phyloP scores from a whole-genome alignment of 2,888 invertebrate genomes.

The Drosophila multiciliata region DNA sequence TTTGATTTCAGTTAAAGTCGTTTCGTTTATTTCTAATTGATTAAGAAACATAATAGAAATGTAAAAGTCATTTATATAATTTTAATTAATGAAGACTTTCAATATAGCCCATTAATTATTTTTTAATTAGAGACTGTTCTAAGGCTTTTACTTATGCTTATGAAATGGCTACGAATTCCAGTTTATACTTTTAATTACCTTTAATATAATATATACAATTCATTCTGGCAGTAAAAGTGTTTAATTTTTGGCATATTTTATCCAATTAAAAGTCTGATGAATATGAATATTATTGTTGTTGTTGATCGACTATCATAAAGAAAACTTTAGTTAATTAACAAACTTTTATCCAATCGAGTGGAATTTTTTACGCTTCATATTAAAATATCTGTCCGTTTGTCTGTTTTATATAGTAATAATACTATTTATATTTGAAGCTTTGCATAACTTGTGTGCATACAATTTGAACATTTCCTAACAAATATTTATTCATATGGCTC shows the following conservation, averaged over 20 bases:
- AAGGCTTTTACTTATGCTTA: neutral
- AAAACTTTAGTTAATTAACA: neutral
- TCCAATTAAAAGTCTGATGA: neutral
- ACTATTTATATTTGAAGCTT: neutral
- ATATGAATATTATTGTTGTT: too few species aligned
- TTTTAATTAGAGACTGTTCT: neutral
- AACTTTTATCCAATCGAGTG: neutral
- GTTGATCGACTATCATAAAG: neutral
- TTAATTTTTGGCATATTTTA: neutral
- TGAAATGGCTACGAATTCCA: neutral
- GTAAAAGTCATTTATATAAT: neutral
- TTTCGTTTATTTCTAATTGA: neutral
- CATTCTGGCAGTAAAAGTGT: neutral
- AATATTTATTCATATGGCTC: conserved; percentile 4
- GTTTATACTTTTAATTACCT: neutral
- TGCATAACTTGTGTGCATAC: neutral
- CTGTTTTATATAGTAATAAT: neutral
- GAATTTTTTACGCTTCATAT: neutral
- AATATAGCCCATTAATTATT: neutral
- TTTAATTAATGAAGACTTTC: neutral
- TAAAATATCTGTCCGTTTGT: neutral
- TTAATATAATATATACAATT: neutral
- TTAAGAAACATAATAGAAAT: neutral
- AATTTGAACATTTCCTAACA: neutral
- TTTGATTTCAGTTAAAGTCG: neutral